phyloP scores from a whole-genome alignment of 2,113 vertebrate species.

The Balaeniceps rex region DNA sequence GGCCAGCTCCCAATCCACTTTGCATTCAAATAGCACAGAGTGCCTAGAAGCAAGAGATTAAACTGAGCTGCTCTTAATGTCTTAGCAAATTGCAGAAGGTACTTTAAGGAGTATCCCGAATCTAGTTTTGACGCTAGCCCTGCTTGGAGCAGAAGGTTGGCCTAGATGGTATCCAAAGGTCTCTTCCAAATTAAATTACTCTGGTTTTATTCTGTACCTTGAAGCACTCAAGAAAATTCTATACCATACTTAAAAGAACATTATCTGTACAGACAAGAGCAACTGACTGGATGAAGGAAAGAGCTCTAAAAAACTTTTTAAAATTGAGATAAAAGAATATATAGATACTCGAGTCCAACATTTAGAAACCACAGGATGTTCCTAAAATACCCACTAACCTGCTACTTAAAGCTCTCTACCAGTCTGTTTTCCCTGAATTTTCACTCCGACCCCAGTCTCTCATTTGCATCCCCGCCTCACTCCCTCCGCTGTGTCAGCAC shows the following conservation, averaged over 20 bases:
- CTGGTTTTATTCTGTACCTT: neutral
- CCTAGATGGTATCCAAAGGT: neutral
- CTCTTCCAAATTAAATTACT: neutral
- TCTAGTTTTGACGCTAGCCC: neutral
- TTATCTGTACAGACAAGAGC: neutral
- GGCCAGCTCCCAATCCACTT: neutral
- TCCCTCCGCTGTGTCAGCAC: neutral
- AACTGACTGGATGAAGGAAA: neutral
- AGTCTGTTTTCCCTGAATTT: neutral
- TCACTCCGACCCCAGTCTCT: neutral
- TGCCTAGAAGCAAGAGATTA: neutral
- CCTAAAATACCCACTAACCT: neutral
- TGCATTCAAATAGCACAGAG: neutral
- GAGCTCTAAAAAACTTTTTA: neutral
- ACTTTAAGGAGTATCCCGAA: neutral
- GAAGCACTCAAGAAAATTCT: neutral
- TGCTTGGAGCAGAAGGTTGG: neutral
- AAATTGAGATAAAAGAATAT: neutral
- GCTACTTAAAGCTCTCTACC: neutral
- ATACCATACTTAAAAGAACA: neutral
- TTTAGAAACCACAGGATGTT: neutral
- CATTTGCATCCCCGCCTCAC: neutral
- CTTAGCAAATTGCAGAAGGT: neutral
- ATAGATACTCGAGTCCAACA: neutral
- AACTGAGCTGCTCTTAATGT: neutral